Conservation (phyloP, 2,888 invertebrate genomes). For the Mayetiola destructor region DNA sequence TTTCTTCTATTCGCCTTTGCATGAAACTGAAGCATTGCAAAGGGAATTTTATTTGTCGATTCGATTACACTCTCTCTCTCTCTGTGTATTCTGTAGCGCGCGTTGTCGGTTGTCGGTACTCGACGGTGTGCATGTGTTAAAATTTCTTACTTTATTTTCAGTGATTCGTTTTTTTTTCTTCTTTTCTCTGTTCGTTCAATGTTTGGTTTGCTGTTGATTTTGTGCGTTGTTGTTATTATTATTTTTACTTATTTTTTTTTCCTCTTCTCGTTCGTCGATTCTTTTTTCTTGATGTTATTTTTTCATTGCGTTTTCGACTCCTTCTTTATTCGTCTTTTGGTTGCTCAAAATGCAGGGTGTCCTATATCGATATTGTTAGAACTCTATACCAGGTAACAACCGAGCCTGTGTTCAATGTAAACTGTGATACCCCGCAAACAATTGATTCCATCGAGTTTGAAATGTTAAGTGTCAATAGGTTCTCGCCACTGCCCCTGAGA, state of each 20-base stretch:
- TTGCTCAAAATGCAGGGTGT: too few species aligned
- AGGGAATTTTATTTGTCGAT: too few species aligned
- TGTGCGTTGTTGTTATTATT: slow-evolving; percentile 12
- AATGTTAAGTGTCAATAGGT: too few species aligned
- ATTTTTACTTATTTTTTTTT: not conserved
- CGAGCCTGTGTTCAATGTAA: too few species aligned
- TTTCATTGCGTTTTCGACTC: not conserved
- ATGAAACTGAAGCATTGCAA: too few species aligned
- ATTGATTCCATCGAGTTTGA: too few species aligned
- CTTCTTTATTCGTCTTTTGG: not conserved
- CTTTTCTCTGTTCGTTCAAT: not conserved
- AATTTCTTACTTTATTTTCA: slow-evolving; percentile 7
- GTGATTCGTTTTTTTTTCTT: too few species aligned
- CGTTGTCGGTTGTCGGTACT: slow-evolving; percentile 3
- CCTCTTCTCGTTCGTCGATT: not conserved
- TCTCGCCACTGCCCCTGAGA: too few species aligned
- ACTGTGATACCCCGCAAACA: too few species aligned
- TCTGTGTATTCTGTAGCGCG: not conserved
- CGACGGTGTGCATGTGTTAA: slow-evolving; percentile 11
- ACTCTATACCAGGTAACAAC: too few species aligned
- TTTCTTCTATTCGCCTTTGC: too few species aligned
- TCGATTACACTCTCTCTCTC: slow-evolving; percentile 9
- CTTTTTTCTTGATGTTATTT: not conserved
- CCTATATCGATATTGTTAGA: too few species aligned
- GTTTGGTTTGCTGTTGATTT: slow-evolving; percentile 13